phyloP scores from a whole-genome alignment of 2,113 vertebrate species.

The Dendropsophus ebraccatus region DNA sequence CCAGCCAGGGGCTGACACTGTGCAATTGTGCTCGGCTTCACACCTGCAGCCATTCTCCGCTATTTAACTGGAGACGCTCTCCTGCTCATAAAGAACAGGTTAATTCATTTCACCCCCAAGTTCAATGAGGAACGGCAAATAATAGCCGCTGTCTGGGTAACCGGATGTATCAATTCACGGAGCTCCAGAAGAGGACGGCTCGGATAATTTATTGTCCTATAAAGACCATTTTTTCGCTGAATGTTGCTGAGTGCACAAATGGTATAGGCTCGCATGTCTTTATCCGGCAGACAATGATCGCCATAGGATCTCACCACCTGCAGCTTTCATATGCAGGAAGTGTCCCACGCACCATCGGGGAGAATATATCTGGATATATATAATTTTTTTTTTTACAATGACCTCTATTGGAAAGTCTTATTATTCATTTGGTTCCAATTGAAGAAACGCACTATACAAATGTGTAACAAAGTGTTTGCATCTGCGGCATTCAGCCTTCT shows the following conservation, averaged over 20 bases:
- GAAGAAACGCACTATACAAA: constrained; percentile 42
- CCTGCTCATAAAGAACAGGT: constrained; percentile 63
- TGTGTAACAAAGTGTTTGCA: constrained; percentile 35
- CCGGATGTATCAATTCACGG: constrained; percentile 66
- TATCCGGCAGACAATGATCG: constrained; percentile 44
- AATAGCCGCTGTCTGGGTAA: constrained; percentile 64
- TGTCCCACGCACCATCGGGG: background rate
- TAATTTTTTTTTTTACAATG: constrained; percentile 6
- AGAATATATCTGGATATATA: constrained; percentile 26
- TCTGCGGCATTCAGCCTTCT: constrained; percentile 12
- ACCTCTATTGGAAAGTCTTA: background rate
- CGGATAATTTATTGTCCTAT: constrained; percentile 68
- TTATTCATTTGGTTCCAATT: constrained; percentile 28
- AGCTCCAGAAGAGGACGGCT: constrained; percentile 58
- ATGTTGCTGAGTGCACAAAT: constrained; percentile 50
- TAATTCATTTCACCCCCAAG: constrained; percentile 69
- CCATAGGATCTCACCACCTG: constrained; percentile 54
- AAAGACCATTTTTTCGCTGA: constrained; percentile 59
- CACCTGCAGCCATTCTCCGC: constrained; percentile 51
- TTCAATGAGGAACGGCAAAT: constrained; percentile 69
- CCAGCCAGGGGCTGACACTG: background rate
- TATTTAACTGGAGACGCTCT: constrained; percentile 56
- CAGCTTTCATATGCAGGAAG: constrained; percentile 36
- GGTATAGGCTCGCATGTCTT: constrained; percentile 52
- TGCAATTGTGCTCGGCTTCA: constrained; percentile 19